A percentile compares a stretch with the other conserved stretches of the same genome.
Evolutionary conservation across 2,888 invertebrate species (phyloP).

Genomic region (Drosophila kambysellisi): DNA sequence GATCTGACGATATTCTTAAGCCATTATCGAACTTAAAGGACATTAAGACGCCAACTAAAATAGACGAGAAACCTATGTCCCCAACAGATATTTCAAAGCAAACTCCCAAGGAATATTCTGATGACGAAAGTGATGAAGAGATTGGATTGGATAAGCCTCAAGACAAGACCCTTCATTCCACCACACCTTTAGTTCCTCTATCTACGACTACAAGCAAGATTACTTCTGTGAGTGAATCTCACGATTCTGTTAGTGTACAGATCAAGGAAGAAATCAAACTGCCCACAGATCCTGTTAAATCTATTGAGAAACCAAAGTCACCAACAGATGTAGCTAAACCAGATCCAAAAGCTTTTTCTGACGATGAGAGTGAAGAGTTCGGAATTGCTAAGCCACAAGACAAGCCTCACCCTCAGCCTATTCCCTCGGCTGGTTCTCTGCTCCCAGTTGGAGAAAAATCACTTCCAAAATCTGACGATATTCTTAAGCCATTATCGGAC

Average conservation of each 20-base stretch:
- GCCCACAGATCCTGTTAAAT: background rate
- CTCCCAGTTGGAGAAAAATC: too few species aligned
- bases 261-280: background rate
- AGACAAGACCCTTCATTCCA: background rate
- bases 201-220: background rate
- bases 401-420: background rate
- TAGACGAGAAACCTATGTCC: slow-evolving; percentile 6
- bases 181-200: background rate
- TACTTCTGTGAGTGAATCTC: slow-evolving; percentile 2
- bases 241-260: background rate
- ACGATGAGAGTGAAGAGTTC: slow-evolving; percentile 13
- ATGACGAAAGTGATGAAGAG: slow-evolving; percentile 20
- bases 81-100: background rate
- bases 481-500: background rate
- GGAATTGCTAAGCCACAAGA: slow-evolving; percentile 1
- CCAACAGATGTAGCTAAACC: background rate
- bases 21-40: background rate
- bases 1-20: background rate
- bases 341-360: too few species aligned
- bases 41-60: background rate
- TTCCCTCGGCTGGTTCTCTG: too few species aligned
- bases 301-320: slow-evolving; percentile 3
- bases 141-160: slow-evolving; percentile 12
- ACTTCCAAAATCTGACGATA: background rate
- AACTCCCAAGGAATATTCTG: slow-evolving; percentile 7